Conservation (phyloP, 2,797 vertebrate genomes). For the Crypturellus tataupa region DNA sequence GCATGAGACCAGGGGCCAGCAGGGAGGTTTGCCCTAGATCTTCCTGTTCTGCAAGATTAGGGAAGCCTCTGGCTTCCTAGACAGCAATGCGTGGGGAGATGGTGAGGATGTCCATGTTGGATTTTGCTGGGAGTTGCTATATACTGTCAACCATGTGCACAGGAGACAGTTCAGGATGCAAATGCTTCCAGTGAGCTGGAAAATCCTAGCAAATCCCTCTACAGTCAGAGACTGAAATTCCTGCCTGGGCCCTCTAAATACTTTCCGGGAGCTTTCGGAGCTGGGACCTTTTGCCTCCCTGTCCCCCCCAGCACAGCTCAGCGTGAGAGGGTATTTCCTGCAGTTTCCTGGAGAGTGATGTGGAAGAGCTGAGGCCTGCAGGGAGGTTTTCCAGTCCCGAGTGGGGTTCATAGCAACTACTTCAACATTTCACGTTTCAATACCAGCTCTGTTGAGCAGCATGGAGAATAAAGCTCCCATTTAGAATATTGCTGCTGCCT, state of each 20-base stretch:
- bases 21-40: neutral
- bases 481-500: constrained; percentile 65
- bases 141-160: accelerated
- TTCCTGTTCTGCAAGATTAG: neutral
- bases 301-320: neutral
- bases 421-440: constrained; percentile 39
- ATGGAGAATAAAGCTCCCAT: constrained; percentile 58
- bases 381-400: neutral
- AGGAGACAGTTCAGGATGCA: accelerated
- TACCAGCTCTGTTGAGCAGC: constrained; percentile 22
- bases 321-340: neutral
- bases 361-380: neutral
- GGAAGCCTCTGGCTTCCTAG: constrained; percentile 5
- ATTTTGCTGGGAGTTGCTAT: neutral
- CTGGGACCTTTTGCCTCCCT: neutral
- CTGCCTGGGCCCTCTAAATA: neutral
- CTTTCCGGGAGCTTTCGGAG: neutral
- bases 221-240: neutral
- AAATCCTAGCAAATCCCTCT: neutral
- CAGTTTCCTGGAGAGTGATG: neutral
- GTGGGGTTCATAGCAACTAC: neutral
- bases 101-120: neutral
- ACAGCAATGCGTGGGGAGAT: neutral
- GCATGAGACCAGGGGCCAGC: neutral
- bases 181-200: neutral